Conservation (phyloP, 2,113 vertebrate species). For the Nycticebus coucang region DNA sequence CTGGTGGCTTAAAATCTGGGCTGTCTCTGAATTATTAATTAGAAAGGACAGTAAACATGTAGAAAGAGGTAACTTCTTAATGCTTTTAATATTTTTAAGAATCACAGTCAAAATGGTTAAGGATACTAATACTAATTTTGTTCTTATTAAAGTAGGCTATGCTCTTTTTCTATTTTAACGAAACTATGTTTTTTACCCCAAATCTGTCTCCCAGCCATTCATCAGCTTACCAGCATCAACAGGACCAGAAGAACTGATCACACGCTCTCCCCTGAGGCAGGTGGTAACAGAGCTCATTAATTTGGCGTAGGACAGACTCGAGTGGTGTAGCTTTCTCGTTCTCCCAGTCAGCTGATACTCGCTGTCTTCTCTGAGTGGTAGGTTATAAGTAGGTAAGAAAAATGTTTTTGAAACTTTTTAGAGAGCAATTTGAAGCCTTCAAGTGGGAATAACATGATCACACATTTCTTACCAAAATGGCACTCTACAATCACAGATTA, state of each 20-base stretch:
- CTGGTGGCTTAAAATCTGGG: not conserved
- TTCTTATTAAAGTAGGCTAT: conserved; percentile 10
- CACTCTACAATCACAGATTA: not conserved
- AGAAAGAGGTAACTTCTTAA: not conserved
- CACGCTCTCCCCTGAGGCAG: not conserved
- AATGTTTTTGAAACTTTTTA: not conserved
- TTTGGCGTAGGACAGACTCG: not conserved
- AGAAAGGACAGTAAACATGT: not conserved
- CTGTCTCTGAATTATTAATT: not conserved
- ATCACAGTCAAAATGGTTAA: not conserved
- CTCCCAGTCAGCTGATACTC: not conserved
- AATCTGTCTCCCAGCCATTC: not conserved
- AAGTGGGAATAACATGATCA: not conserved
- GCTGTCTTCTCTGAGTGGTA: not conserved
- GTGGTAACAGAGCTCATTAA: conserved; percentile 34
- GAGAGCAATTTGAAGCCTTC: not conserved
- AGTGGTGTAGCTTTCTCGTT: not conserved
- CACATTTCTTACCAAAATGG: not conserved
- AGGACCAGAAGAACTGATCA: not conserved
- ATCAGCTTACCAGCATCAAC: not conserved
- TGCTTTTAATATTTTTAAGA: conserved; percentile 19
- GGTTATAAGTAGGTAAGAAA: not conserved
- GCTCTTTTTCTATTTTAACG: not conserved
- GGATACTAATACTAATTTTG: not conserved
- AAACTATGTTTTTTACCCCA: not conserved